These are phyloP conservation scores for Drosophila bocki DNA, from an alignment of 1,140 invertebrate genomes.

Conservation along the genomic window DNA sequence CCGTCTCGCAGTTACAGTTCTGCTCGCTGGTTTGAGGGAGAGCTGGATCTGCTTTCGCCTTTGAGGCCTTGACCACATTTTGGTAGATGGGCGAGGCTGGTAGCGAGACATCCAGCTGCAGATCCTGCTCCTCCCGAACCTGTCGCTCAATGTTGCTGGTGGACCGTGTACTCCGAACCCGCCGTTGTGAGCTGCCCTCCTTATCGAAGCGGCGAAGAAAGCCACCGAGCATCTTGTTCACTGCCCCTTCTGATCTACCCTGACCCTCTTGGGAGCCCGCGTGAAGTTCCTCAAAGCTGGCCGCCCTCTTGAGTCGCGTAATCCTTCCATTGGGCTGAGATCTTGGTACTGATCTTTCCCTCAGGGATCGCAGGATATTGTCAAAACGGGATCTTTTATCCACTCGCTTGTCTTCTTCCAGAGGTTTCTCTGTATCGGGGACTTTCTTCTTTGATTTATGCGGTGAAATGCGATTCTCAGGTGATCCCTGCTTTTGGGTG, in stretches of 20 bases:
- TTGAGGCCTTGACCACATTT: slow-evolving; percentile 54
- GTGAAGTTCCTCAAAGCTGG: slow-evolving; percentile 89
- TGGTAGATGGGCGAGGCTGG: slow-evolving; percentile 74
- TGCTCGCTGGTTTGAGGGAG: slow-evolving; percentile 31
- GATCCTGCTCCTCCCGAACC: slow-evolving; percentile 48
- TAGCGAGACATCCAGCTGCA: slow-evolving; percentile 25
- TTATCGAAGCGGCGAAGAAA: slow-evolving; percentile 90
- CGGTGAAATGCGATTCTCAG: slow-evolving; percentile 47
- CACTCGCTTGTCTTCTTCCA: slow-evolving; percentile 57
- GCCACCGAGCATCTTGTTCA: slow-evolving; percentile 88
- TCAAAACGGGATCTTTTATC: slow-evolving; percentile 85
- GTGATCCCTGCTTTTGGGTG: slow-evolving; percentile 58
- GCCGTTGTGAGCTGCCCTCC: slow-evolving; percentile 69
- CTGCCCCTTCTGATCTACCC: slow-evolving; percentile 86
- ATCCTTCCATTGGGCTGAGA: slow-evolving; percentile 71
- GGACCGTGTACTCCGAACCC: slow-evolving; percentile 74
- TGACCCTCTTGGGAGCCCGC: slow-evolving; percentile 83
- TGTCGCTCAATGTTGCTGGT: slow-evolving; percentile 79
- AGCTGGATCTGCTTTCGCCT: not conserved
- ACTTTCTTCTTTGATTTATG: slow-evolving; percentile 65
- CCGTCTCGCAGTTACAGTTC: slow-evolving; percentile 67
- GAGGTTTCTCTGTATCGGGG: slow-evolving; percentile 24
- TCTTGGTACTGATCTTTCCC: slow-evolving; percentile 89
- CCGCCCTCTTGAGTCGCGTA: slow-evolving; percentile 88
- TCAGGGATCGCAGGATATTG: slow-evolving; percentile 86